Evolutionary conservation across 2,797 vertebrate genomes (phyloP).

Genomic region (Dicrostonyx torquatus): DNA sequence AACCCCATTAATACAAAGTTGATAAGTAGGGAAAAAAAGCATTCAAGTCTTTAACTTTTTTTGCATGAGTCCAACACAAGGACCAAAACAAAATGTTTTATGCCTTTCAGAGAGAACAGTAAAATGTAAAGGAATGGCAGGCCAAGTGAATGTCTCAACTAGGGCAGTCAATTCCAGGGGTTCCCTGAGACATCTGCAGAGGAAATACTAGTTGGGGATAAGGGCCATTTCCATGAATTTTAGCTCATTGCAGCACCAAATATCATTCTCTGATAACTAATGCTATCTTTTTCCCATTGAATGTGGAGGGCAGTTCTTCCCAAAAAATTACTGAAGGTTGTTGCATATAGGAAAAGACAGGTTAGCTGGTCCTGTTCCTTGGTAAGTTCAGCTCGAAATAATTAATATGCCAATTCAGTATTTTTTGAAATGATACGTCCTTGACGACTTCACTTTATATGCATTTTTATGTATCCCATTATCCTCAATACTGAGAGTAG

Average conservation of each 20-base stretch:
- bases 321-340: not conserved
- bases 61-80: not conserved
- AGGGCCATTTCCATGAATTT: not conserved
- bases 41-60: not conserved
- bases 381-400: not conserved
- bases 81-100: not conserved
- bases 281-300: not conserved
- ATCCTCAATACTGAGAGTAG: conserved; percentile 21
- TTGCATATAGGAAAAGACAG: not conserved
- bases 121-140: not conserved
- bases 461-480: not conserved
- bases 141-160: not conserved
- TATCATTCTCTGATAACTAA: not conserved
- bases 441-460: not conserved
- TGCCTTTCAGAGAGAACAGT: not conserved
- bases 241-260: not conserved
- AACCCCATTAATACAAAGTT: not conserved
- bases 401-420: not conserved
- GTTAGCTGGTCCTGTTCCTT: not conserved
- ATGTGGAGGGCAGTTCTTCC: not conserved
- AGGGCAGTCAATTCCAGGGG: not conserved
- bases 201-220: not conserved
- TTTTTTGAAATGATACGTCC: not conserved
- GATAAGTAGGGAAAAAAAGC: not conserved
- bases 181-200: not conserved